Percentiles rank a stretch among this genome's conserved stretches.
phyloP scores from a whole-genome alignment of 2,797 vertebrate species.

The Acrocephalus scirpaceus region DNA sequence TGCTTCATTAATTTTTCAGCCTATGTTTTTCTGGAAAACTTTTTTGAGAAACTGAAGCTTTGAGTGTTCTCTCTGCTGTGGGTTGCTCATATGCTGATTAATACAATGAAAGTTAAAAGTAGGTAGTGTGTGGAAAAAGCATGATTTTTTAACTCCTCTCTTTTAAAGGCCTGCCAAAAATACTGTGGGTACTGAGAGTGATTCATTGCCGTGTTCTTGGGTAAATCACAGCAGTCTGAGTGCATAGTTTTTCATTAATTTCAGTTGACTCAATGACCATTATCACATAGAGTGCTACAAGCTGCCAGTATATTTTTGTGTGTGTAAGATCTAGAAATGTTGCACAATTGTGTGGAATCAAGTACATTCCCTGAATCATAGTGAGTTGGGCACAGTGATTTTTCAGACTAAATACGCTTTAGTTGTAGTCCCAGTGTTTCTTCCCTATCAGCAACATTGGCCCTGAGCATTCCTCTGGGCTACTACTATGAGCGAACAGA shows the following conservation, averaged over 20 bases:
- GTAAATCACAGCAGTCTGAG: not conserved
- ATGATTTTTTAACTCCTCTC: not conserved
- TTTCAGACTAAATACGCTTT: not conserved
- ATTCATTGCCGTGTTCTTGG: not conserved
- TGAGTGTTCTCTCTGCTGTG: not conserved
- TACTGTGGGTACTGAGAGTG: not conserved
- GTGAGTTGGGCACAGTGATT: not conserved
- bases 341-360: not conserved
- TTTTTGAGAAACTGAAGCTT: not conserved
- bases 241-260: not conserved
- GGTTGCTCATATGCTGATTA: not conserved
- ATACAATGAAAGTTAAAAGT: not conserved
- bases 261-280: not conserved
- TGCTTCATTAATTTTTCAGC: not conserved
- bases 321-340: not conserved
- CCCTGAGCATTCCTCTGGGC: not conserved
- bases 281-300: not conserved
- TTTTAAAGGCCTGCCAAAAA: not conserved
- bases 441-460: not conserved
- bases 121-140: not conserved
- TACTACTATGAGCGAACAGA: not conserved
- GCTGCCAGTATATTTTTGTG: not conserved
- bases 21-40: not conserved
- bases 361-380: not conserved
- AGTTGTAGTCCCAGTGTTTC: not conserved